phyloP scores from a whole-genome alignment of 2,113 vertebrate genomes.

The Fregetta grallaria region DNA sequence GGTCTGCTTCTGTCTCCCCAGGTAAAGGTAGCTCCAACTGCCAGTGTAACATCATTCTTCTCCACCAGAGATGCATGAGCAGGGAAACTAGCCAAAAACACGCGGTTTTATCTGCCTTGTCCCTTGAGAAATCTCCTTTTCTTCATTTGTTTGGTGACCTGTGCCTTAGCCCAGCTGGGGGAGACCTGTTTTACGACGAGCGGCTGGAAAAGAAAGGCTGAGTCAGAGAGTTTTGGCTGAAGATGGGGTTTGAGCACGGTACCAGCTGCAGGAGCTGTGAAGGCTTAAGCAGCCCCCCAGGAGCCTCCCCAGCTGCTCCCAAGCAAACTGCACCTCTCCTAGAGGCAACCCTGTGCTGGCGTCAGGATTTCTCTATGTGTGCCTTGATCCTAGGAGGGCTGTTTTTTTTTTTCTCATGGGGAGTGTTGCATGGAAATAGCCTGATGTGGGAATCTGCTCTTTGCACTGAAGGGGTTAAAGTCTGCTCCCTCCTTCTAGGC shows the following conservation, averaged over 20 bases:
- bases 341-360: not conserved
- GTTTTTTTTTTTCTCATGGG: not conserved
- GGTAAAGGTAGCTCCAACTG: not conserved
- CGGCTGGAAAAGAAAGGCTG: not conserved
- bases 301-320: not conserved
- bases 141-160: not conserved
- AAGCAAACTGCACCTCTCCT: not conserved
- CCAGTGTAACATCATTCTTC: not conserved
- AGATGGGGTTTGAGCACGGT: not conserved
- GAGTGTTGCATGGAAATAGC: not conserved
- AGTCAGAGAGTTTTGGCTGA: not conserved
- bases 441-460: not conserved
- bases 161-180: not conserved
- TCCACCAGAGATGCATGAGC: not conserved
- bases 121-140: not conserved
- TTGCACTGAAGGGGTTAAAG: not conserved
- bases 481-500: not conserved
- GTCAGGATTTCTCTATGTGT: fast-evolving
- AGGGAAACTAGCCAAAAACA: not conserved
- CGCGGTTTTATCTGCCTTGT: not conserved
- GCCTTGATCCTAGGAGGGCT: not conserved
- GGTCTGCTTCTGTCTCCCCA: not conserved
- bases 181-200: not conserved
- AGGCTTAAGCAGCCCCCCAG: not conserved
- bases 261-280: not conserved